Conservation (phyloP, 1,140 invertebrate genomes). For the Heliconius nattereri region DNA sequence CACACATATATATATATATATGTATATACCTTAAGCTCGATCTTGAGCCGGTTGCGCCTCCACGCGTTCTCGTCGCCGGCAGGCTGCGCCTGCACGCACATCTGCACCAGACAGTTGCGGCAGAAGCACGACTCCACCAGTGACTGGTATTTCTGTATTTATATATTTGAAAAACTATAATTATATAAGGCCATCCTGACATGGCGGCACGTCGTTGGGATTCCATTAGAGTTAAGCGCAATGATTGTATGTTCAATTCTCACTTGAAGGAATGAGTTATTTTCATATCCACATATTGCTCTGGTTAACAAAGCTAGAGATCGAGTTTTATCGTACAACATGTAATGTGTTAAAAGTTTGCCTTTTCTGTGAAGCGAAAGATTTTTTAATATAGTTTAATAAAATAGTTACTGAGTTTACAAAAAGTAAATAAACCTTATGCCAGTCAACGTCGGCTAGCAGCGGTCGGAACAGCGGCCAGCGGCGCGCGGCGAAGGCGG, state of each 20-base stretch:
- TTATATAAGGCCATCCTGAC: no score
- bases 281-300: no score
- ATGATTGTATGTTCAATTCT: not conserved
- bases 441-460: conserved; percentile 88
- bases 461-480: conserved; percentile 93
- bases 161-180: not conserved
- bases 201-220: no score
- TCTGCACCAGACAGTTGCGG: conserved; percentile 91
- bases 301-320: no score
- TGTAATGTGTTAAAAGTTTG: no score
- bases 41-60: conserved; percentile 87
- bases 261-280: not conserved
- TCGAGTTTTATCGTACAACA: no score
- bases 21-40: conserved; percentile 85
- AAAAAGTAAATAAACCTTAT: conserved; percentile 73
- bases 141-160: conserved; percentile 79
- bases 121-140: conserved; percentile 90
- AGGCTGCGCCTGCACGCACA: conserved; percentile 84
- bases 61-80: conserved; percentile 86
- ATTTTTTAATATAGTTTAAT: no score
- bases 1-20: no score
- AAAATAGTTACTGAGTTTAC: no score
- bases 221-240: no score
- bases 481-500: conserved; percentile 85
- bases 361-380: no score